These are phyloP conservation scores for Epinotia ramella DNA, from an alignment of 2,888 invertebrate genomes.

Conservation along the genomic window DNA sequence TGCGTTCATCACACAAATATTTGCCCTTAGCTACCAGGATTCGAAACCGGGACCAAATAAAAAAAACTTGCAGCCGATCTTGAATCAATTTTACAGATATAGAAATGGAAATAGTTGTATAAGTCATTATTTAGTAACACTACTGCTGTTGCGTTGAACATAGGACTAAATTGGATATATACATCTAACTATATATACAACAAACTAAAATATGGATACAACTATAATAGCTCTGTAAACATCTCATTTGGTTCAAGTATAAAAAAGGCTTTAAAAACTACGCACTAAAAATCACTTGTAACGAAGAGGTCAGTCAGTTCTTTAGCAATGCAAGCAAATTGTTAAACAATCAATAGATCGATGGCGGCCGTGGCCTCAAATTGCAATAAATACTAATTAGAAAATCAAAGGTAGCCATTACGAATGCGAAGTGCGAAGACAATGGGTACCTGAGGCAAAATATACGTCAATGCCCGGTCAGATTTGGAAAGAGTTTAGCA, in stretches of 20 bases:
- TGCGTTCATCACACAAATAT: too few relatives aligned
- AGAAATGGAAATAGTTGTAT: not conserved
- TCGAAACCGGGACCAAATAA: too few relatives aligned
- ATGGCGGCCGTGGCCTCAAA: slow-evolving; percentile 61
- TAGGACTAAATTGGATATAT: not conserved
- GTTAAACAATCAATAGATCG: slow-evolving; percentile 59
- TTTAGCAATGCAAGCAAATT: slow-evolving; percentile 53
- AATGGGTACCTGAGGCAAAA: slow-evolving; percentile 24
- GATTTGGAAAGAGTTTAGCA: slow-evolving; percentile 20
- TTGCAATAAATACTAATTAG: slow-evolving; percentile 48
- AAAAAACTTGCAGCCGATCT: not conserved
- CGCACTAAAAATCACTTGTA: slow-evolving; percentile 16
- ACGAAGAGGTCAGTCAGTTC: slow-evolving; percentile 22
- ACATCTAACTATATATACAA: too few relatives aligned
- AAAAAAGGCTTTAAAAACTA: not conserved
- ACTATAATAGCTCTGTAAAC: too few relatives aligned
- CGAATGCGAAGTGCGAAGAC: slow-evolving; percentile 26
- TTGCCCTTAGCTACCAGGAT: too few relatives aligned
- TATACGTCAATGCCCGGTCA: slow-evolving; percentile 20
- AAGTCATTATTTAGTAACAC: not conserved
- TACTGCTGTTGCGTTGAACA: not conserved
- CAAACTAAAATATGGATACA: too few relatives aligned
- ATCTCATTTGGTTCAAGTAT: not conserved
- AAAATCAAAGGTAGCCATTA: slow-evolving; percentile 42
- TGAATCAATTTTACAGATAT: not conserved